phyloP scores from a whole-genome alignment of 2,888 invertebrate species.

The Philereme transversata region DNA sequence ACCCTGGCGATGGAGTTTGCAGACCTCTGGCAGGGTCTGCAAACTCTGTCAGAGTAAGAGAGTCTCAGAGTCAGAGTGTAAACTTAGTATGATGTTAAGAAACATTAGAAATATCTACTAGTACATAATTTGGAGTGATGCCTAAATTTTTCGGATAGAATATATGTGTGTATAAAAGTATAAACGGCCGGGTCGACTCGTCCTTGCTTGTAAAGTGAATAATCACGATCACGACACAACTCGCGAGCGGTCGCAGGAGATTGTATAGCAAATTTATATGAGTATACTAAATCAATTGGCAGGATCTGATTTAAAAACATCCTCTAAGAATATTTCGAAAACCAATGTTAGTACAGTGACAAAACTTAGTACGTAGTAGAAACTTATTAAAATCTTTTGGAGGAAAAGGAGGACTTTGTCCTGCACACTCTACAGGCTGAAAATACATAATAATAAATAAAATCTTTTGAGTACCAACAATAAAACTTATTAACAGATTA shows the following conservation, averaged over 20 bases:
- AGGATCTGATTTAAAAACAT: constrained; percentile 46
- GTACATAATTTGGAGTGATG: constrained; percentile 21
- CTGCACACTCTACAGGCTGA: too few relatives aligned
- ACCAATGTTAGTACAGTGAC: constrained; percentile 15
- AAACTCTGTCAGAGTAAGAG: too few relatives aligned
- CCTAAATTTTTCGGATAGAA: background rate
- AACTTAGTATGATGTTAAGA: constrained; percentile 1
- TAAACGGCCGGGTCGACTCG: constrained; percentile 56
- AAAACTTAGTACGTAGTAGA: background rate
- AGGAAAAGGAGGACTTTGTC: too few relatives aligned
- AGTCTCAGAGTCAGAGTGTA: too few relatives aligned
- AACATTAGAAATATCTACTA: constrained; percentile 9
- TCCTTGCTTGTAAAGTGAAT: constrained; percentile 77
- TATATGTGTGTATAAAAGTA: constrained; percentile 41
- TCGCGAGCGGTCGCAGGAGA: constrained; percentile 60
- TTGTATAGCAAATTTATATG: constrained; percentile 70
- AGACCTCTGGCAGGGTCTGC: too few relatives aligned
- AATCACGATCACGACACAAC: constrained; percentile 64
- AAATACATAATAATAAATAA: too few relatives aligned
- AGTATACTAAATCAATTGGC: constrained; percentile 65
- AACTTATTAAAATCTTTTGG: too few relatives aligned
- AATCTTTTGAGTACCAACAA: too few relatives aligned
- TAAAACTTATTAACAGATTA: too few relatives aligned
- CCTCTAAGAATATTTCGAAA: constrained; percentile 29
- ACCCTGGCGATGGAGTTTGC: too few relatives aligned